phyloP scores from a whole-genome alignment of 2,113 vertebrate genomes.

The Geococcyx californianus region DNA sequence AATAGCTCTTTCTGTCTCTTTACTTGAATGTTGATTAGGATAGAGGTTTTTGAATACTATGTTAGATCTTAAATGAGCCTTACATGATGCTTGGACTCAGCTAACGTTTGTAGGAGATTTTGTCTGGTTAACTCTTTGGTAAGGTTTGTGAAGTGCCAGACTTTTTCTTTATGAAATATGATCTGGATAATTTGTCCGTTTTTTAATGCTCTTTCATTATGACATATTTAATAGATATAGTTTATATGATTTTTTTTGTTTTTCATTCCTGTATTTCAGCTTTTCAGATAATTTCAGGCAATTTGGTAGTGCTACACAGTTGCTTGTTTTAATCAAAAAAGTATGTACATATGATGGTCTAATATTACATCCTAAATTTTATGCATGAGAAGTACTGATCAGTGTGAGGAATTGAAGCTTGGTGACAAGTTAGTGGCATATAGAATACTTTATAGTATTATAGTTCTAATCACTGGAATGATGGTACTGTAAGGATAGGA shows the following conservation, averaged over 20 bases:
- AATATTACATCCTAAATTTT: neutral
- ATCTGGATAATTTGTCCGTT: neutral
- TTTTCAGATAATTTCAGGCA: neutral
- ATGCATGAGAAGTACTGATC: neutral
- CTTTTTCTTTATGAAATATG: neutral
- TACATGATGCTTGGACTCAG: neutral
- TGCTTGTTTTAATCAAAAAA: neutral
- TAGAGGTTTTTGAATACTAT: neutral
- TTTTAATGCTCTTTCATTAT: neutral
- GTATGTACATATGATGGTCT: fast-evolving
- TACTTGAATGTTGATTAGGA: neutral
- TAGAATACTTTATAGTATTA: neutral
- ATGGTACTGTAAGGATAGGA: neutral
- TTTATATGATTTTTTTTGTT: neutral
- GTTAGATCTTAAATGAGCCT: neutral
- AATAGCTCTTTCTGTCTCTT: neutral
- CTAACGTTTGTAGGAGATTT: neutral
- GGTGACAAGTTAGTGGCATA: neutral
- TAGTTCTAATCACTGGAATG: neutral
- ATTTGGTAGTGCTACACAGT: neutral
- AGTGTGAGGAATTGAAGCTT: neutral
- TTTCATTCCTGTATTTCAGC: neutral
- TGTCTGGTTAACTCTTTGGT: neutral
- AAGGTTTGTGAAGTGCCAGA: neutral
- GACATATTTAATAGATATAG: neutral